Conservation (phyloP, 2,797 vertebrate genomes). For the Tenualosa thibaudeaui region DNA sequence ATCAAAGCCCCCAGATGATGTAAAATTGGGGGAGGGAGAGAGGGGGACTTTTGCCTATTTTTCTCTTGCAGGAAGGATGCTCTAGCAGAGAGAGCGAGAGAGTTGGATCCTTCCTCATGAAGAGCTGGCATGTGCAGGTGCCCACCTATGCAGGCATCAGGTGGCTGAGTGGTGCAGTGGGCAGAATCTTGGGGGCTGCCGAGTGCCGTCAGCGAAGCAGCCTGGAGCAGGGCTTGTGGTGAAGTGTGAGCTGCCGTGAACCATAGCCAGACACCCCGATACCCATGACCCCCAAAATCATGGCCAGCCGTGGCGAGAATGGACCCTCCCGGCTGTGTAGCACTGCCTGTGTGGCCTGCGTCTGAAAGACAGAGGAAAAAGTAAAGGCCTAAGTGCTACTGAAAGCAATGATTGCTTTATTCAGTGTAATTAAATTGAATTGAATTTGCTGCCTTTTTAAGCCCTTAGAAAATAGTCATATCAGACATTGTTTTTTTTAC, state of each 20-base stretch:
- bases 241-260: conserved; percentile 71
- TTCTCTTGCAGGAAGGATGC: not conserved
- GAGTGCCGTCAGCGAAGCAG: conserved; percentile 65
- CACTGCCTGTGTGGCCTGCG: conserved; percentile 67
- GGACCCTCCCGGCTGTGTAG: conserved; percentile 61
- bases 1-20: not conserved
- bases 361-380: conserved; percentile 63
- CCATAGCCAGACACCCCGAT: conserved; percentile 75
- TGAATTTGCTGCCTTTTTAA: too few relatives aligned
- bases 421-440: too few relatives aligned
- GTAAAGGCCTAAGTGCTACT: too few relatives aligned
- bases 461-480: too few relatives aligned
- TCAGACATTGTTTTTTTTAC: too few relatives aligned
- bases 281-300: conserved; percentile 74
- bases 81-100: not conserved
- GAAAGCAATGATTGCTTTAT: too few relatives aligned
- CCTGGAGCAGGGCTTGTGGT: conserved; percentile 68
- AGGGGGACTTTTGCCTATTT: not conserved
- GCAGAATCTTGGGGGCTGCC: not conserved
- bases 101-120: not conserved
- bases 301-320: conserved; percentile 58
- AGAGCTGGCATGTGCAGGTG: not conserved
- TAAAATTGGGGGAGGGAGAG: not conserved
- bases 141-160: not conserved
- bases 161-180: not conserved